Conservation (phyloP, 2,888 invertebrate species). For the Cosmopolites sordidus region DNA sequence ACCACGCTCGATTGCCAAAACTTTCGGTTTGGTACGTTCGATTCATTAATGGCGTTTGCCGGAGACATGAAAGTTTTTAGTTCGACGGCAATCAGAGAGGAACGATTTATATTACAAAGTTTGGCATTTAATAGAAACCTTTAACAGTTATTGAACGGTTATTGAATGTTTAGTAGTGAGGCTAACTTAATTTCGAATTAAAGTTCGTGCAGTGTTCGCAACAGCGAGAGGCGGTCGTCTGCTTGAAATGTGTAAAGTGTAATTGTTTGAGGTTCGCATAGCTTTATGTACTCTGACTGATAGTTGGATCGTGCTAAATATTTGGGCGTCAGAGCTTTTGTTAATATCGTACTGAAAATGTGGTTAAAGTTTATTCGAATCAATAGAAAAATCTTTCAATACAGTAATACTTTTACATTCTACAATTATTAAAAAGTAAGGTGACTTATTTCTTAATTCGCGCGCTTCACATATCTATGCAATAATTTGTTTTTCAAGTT, state of each 20-base stretch:
- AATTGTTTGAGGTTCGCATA: background rate
- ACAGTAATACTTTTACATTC: too few species aligned
- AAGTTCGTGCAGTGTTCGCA: slow-evolving; percentile 7
- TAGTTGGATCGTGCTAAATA: too few species aligned
- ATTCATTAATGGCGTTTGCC: slow-evolving; percentile 4
- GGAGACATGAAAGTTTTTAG: slow-evolving; percentile 4
- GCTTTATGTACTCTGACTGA: background rate
- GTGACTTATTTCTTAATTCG: too few species aligned
- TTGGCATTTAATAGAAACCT: slow-evolving; percentile 17
- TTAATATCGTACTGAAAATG: too few species aligned
- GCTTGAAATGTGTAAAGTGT: background rate
- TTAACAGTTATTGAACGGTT: slow-evolving; percentile 20
- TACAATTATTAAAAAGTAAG: too few species aligned
- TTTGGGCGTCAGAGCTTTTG: too few species aligned
- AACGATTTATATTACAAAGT: slow-evolving; percentile 23
- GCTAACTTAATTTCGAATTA: slow-evolving; percentile 19
- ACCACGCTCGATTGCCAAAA: background rate
- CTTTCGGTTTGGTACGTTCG: slow-evolving; percentile 1
- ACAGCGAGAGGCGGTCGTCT: background rate
- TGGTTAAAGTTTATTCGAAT: too few species aligned
- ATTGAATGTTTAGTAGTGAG: slow-evolving; percentile 20
- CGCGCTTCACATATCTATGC: too few species aligned
- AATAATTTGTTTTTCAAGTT: too few species aligned
- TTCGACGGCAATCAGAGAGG: slow-evolving; percentile 1
- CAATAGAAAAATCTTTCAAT: too few species aligned